Evolutionary conservation across 2,113 vertebrate species (phyloP), one percentile per base, ranked within the genome.

Genomic region (Onychostoma macrolepis): DNA sequence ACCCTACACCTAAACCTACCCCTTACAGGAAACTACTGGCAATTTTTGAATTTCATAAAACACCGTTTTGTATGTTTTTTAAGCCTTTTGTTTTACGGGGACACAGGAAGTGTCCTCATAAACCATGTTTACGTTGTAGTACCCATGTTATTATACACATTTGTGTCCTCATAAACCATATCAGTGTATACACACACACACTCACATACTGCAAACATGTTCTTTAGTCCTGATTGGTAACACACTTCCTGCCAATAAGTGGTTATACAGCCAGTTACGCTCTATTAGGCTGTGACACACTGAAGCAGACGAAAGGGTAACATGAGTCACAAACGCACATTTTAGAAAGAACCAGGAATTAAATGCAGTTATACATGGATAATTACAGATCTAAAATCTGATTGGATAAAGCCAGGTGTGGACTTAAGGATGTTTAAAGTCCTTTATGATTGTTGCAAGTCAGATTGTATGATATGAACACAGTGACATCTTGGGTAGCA

Each of bases 191-290:
- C 80, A 77, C 86, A 50, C 41, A 61, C 77, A 85, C 58, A 36
- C 78, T 36, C 15, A 6, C 30, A 58, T 84, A 63, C 74, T 74
- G 38, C 84, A 58, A 65, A 65, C 76, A 86, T 50, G 67, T 86
- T 87, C 80, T 80, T 61, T 7, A 67, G 45, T 88, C 87, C 89
- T 90, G 88, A 95, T 94, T 93, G 92, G 92, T 92, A 93, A 92
- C 91, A 88, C 91, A 92, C 93, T 95, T 93, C 91, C 92, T 94
- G 91, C 92, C 67, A 87, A 92, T 91, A 93, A 94, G 76, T 83
- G 69, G 58, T 83, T 86, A 88, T 88, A 80, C 91, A 94, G 91
- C 92, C 92, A 92, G 91, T 95, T 94, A 94, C 88, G 89, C 83
- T 43, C 53, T 89, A 89, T 90, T 89, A 89, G 92, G 89, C 85